Conservation (phyloP, 2,888 invertebrate genomes). For the Poecilobothrus nobilitatus region DNA sequence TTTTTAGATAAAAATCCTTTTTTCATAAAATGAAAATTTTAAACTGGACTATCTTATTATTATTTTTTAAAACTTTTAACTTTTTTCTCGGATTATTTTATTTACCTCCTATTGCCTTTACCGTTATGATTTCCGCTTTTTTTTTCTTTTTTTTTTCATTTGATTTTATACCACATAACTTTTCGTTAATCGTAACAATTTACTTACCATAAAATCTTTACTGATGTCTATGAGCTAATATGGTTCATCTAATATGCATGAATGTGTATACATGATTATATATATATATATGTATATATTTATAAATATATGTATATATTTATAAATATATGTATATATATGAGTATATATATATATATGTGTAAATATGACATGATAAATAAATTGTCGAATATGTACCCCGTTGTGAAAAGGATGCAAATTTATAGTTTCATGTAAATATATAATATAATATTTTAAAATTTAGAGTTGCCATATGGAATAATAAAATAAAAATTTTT, state of each 20-base stretch:
- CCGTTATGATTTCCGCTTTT: neutral
- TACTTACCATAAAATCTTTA: no score
- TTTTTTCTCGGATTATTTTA: neutral
- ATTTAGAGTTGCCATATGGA: no score
- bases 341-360: neutral
- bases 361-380: neutral
- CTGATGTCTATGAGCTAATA: no score
- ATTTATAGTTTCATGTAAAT: no score
- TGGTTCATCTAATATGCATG: no score
- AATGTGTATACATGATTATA: neutral
- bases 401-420: no score
- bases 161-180: neutral
- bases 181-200: neutral
- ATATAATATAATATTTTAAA: no score
- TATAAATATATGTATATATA: neutral
- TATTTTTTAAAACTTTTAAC: neutral
- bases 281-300: neutral
- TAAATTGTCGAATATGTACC: neutral
- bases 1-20: neutral
- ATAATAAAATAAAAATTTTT: no score
- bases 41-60: neutral
- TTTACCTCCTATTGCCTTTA: neutral
- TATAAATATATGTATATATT: neutral
- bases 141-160: no score
- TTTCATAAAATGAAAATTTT: neutral